A percentile compares a stretch with the other conserved stretches of the same genome.
These are phyloP conservation scores for Phyto melanocephala DNA, from an alignment of 2,888 invertebrate species.

Conservation along the genomic window DNA sequence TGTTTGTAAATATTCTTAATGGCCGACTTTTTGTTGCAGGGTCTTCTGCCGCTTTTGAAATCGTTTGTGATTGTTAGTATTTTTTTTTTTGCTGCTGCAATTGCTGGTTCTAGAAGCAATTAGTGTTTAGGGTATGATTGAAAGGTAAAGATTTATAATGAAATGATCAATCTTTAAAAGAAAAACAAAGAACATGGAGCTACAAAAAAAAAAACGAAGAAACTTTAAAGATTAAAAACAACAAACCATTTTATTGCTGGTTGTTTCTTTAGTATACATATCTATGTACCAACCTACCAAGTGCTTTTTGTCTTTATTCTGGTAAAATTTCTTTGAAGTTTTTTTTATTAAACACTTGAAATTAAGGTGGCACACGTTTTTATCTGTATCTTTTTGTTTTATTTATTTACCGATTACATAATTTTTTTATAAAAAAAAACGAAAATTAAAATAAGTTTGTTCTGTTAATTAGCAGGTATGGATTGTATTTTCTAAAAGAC, in stretches of 20 bases:
- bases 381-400: conserved; percentile 48
- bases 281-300: neutral
- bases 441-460: conserved; percentile 24
- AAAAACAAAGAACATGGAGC: conserved; percentile 6
- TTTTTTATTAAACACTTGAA: conserved; percentile 37
- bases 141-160: conserved; percentile 50
- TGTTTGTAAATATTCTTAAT: conserved; percentile 67
- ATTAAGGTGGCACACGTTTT: neutral
- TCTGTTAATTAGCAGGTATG: too few relatives aligned
- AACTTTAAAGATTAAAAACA: neutral
- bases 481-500: too few relatives aligned
- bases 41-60: neutral
- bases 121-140: conserved; percentile 69
- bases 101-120: conserved; percentile 72
- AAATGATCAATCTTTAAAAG: conserved; percentile 46
- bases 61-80: conserved; percentile 66
- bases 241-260: conserved; percentile 20
- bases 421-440: conserved; percentile 34
- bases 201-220: neutral
- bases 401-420: conserved; percentile 59
- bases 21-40: conserved; percentile 40
- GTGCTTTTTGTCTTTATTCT: conserved; percentile 13
- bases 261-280: neutral
- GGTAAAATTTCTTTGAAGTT: conserved; percentile 48
- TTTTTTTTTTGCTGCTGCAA: conserved; percentile 56